Evolutionary conservation across 2,113 vertebrate species (phyloP).

Genomic region (Alaudala cheleensis): DNA sequence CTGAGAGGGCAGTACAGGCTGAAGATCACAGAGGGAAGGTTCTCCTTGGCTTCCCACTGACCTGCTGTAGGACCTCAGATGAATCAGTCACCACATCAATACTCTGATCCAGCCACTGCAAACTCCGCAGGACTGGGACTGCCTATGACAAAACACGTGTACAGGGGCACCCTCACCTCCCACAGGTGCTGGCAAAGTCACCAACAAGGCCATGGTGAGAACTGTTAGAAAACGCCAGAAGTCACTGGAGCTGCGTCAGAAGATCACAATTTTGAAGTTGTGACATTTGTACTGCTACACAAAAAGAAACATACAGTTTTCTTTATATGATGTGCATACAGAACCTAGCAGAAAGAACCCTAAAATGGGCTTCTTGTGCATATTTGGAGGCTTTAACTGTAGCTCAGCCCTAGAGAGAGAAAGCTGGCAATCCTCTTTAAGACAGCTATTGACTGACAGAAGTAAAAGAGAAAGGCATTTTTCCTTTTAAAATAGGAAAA

Average conservation of each 20-base stretch:
- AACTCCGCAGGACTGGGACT: background rate
- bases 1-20: background rate
- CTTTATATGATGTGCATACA: background rate
- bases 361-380: background rate
- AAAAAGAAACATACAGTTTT: background rate
- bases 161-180: background rate
- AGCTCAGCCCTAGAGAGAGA: background rate
- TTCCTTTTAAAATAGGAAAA: background rate
- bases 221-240: background rate
- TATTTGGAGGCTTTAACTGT: background rate
- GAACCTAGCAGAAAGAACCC: background rate
- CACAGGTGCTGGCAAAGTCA: background rate
- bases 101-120: background rate
- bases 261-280: background rate
- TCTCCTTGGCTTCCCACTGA: background rate
- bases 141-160: accelerated
- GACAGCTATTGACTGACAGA: background rate
- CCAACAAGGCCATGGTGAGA: background rate
- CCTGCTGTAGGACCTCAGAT: background rate
- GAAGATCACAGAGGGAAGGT: background rate
- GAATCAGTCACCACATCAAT: background rate
- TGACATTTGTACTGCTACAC: background rate
- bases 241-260: background rate
- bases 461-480: background rate
- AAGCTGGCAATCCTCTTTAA: background rate